These are phyloP conservation scores for Sceloporus tristichus DNA, from an alignment of 2,113 vertebrate genomes.

Conservation along the genomic window DNA sequence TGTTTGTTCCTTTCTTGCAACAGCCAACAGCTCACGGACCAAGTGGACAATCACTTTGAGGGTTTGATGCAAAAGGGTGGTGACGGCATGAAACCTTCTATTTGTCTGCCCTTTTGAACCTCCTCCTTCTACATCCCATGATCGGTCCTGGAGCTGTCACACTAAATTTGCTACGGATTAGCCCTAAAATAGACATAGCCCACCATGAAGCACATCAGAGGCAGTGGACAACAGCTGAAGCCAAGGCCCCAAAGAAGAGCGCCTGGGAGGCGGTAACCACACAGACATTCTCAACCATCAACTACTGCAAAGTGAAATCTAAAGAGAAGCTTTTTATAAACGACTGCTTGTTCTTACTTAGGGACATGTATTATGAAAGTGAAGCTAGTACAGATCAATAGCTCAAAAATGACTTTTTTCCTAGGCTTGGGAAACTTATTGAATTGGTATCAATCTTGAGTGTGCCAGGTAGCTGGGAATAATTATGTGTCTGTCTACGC, in stretches of 20 bases:
- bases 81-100: neutral
- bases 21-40: too few relatives aligned
- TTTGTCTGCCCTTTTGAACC: neutral
- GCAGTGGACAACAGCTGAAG: neutral
- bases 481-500: neutral
- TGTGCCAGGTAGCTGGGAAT: slow-evolving; percentile 27
- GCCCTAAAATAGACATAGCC: neutral
- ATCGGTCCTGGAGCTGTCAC: neutral
- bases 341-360: neutral
- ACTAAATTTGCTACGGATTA: neutral
- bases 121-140: neutral
- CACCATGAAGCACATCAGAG: neutral
- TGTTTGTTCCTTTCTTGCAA: too few relatives aligned
- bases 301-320: neutral
- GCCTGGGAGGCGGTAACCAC: too few relatives aligned
- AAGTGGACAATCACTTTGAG: neutral
- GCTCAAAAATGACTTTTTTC: slow-evolving; percentile 67
- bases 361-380: slow-evolving; percentile 34
- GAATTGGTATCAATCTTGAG: slow-evolving; percentile 69
- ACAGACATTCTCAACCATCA: neutral
- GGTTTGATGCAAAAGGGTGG: neutral
- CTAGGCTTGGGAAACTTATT: slow-evolving; percentile 68
- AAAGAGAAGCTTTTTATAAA: slow-evolving; percentile 14
- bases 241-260: neutral
- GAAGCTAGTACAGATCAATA: slow-evolving; percentile 65